Evolutionary conservation across 2,888 invertebrate genomes (phyloP).

Genomic region (Ophraella communa): DNA sequence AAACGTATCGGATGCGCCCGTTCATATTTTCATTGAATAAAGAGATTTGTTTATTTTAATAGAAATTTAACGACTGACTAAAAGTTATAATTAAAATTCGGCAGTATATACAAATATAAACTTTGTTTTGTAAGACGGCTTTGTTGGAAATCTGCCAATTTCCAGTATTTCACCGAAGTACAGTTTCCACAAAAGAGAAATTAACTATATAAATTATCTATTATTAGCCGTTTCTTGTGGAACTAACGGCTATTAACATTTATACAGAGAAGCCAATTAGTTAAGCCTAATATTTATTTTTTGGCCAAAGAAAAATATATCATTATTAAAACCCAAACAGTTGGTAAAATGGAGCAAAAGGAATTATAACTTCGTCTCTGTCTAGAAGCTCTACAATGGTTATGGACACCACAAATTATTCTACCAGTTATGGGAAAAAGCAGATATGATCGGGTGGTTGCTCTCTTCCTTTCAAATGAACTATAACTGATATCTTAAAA

Average conservation of each 20-base stretch:
- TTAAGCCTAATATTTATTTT: not conserved
- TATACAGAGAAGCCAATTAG: not conserved
- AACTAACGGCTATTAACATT: not conserved
- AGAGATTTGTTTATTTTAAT: not conserved
- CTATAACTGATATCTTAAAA: too few species aligned
- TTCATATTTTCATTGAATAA: not conserved
- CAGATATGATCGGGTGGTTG: too few species aligned
- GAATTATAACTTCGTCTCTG: too few species aligned
- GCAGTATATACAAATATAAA: not conserved
- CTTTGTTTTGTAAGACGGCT: not conserved
- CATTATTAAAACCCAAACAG: too few species aligned
- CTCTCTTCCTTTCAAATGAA: too few species aligned
- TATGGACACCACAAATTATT: too few species aligned
- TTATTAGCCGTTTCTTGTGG: not conserved
- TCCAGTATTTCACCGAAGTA: not conserved
- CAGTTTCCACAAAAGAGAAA: not conserved
- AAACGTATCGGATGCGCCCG: not conserved
- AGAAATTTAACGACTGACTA: not conserved
- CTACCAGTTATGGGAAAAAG: too few species aligned
- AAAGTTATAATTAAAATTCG: not conserved
- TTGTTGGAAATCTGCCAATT: not conserved
- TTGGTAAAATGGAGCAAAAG: too few species aligned
- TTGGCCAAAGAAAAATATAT: not conserved
- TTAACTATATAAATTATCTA: constrained; percentile 3
- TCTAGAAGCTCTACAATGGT: too few species aligned